Percentiles rank a stretch among this genome's conserved stretches.
These are phyloP conservation scores for Danaus chrysippus DNA, from an alignment of 2,888 invertebrate genomes.

Conservation along the genomic window DNA sequence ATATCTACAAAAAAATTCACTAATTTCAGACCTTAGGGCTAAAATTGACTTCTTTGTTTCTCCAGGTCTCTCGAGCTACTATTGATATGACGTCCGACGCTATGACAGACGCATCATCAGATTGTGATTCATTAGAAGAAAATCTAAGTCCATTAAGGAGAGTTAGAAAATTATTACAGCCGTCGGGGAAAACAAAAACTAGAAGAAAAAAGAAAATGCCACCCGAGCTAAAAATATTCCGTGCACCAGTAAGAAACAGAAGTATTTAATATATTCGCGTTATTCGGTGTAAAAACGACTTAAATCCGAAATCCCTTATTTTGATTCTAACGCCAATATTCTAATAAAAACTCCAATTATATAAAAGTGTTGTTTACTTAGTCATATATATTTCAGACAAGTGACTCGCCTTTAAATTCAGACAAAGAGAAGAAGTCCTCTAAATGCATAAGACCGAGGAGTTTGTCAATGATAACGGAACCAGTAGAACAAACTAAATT, in stretches of 20 bases:
- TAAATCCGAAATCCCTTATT: no score
- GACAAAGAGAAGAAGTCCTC: slow-evolving; percentile 62
- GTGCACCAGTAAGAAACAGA: slow-evolving; percentile 55
- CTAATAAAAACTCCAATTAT: no score
- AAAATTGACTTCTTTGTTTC: slow-evolving; percentile 25
- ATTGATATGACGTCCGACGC: slow-evolving; percentile 83
- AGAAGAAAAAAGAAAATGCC: slow-evolving; percentile 76
- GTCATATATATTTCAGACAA: slow-evolving; percentile 52
- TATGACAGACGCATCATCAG: slow-evolving; percentile 81
- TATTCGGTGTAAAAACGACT: no score
- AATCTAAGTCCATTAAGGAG: slow-evolving; percentile 68
- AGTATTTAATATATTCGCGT: no score
- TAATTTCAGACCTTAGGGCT: background rate
- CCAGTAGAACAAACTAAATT: slow-evolving; percentile 60
- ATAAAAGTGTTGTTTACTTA: no score
- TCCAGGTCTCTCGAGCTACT: slow-evolving; percentile 78
- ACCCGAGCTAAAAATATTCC: slow-evolving; percentile 72
- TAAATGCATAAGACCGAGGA: slow-evolving; percentile 62
- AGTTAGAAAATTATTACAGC: slow-evolving; percentile 64
- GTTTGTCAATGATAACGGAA: slow-evolving; percentile 71
- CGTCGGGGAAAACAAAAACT: slow-evolving; percentile 57
- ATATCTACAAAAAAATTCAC: slow-evolving; percentile 6
- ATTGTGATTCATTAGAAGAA: slow-evolving; percentile 77
- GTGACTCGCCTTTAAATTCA: slow-evolving; percentile 70
- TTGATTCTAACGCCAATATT: no score